Conservation (phyloP, 2,113 vertebrate genomes). For the Pangasianodon gigas region DNA sequence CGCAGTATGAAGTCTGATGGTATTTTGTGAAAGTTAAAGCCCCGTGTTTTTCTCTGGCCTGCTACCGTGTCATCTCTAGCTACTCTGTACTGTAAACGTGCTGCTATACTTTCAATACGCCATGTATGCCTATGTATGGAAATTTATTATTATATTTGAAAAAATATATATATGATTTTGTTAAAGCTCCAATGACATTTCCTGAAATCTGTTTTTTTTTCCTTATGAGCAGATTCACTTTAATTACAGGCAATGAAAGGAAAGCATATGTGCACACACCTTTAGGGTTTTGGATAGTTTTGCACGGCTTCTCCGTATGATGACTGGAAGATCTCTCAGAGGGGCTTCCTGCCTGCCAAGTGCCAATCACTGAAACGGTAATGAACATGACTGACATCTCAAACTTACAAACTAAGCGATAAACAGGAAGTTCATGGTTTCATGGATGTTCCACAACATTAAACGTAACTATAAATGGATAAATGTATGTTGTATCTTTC, state of each 20-base stretch:
- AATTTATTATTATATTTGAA: conserved; percentile 9
- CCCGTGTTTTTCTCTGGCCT: neutral
- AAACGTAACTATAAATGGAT: too few relatives aligned
- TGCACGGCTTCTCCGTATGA: neutral
- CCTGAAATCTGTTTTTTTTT: neutral
- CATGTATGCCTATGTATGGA: conserved; percentile 9
- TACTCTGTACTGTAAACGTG: conserved; percentile 24
- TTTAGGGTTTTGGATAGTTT: too few relatives aligned
- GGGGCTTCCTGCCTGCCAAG: too few relatives aligned
- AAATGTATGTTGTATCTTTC: too few relatives aligned
- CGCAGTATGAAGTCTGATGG: neutral
- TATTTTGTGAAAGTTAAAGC: neutral
- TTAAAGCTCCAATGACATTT: conserved; percentile 6
- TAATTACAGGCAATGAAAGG: neutral
- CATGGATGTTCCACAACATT: too few relatives aligned
- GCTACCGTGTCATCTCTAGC: conserved; percentile 19
- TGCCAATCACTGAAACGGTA: too few relatives aligned
- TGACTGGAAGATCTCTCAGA: neutral
- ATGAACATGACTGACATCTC: too few relatives aligned
- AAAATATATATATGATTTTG: conserved; percentile 22
- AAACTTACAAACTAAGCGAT: too few relatives aligned
- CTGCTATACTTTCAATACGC: conserved; percentile 1
- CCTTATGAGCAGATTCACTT: neutral
- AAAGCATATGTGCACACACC: neutral
- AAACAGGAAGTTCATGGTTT: too few relatives aligned